These are phyloP conservation scores for Heteromyza rotundicornis DNA, from an alignment of 2,888 invertebrate species.

Conservation along the genomic window DNA sequence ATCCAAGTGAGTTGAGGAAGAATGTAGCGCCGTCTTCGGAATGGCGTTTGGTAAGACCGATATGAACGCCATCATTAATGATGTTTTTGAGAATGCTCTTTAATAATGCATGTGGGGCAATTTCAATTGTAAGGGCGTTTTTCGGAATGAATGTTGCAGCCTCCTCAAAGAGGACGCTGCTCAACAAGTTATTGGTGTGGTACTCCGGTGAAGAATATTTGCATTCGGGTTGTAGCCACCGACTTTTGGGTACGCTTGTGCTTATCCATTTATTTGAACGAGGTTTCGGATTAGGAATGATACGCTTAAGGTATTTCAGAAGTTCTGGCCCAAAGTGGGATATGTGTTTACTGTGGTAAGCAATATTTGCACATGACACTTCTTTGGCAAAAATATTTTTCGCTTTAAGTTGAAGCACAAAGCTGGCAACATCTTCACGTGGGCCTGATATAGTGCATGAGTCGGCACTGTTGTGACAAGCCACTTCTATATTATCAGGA, in stretches of 20 bases:
- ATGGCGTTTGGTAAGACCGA: constrained; percentile 68
- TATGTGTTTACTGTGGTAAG: constrained; percentile 87
- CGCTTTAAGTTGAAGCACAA: constrained; percentile 70
- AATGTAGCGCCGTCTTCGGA: constrained; percentile 61
- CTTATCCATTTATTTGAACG: constrained; percentile 84
- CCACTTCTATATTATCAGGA: constrained; percentile 78
- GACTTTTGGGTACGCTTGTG: constrained; percentile 74
- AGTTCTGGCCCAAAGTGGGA: constrained; percentile 71
- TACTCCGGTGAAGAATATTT: constrained; percentile 78
- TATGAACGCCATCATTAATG: constrained; percentile 64
- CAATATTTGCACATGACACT: constrained; percentile 83
- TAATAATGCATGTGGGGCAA: constrained; percentile 72
- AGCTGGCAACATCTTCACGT: constrained; percentile 69
- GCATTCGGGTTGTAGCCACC: constrained; percentile 73
- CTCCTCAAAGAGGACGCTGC: constrained; percentile 68
- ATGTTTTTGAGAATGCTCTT: constrained; percentile 71
- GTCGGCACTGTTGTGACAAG: constrained; percentile 85
- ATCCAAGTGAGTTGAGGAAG: constrained; percentile 61
- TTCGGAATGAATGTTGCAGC: constrained; percentile 67
- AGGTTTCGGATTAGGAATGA: constrained; percentile 70
- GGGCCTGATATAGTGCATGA: constrained; percentile 91
- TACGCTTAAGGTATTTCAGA: constrained; percentile 68
- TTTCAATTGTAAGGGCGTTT: constrained; percentile 70
- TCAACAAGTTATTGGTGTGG: constrained; percentile 81
- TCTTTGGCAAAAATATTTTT: constrained; percentile 80